phyloP scores from a whole-genome alignment of 2,888 invertebrate species.

The Rhagophthalmus giganteus region DNA sequence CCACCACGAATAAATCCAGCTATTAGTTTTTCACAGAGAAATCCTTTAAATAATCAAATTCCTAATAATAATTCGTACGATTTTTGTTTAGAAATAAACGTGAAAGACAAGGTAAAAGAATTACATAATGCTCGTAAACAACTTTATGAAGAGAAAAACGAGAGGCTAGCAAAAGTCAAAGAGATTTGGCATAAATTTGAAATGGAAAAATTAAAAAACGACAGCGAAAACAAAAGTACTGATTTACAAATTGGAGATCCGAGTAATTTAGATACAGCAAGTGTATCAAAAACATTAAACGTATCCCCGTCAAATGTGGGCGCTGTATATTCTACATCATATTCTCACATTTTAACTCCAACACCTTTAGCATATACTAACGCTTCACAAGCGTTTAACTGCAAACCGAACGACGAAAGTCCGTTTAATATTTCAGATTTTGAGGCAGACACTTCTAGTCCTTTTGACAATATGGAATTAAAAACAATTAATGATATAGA shows the following conservation, averaged over 20 bases:
- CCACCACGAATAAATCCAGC: conserved; percentile 71
- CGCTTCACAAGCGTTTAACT: conserved; percentile 31
- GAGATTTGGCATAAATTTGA: conserved; percentile 58
- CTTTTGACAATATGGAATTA: conserved; percentile 90
- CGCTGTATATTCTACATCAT: conserved; percentile 32
- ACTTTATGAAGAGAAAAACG: conserved; percentile 64
- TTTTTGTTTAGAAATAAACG: conserved; percentile 73
- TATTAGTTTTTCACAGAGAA: conserved; percentile 59
- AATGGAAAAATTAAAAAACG: conserved; percentile 45
- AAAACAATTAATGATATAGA: conserved; percentile 93
- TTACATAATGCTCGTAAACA: conserved; percentile 68
- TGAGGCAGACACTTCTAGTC: conserved; percentile 88
- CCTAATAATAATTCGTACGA: conserved; percentile 67
- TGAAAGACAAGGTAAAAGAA: conserved; percentile 71
- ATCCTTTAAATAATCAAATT: conserved; percentile 59
- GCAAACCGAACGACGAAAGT: conserved; percentile 43
- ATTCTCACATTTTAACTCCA: conserved; percentile 55
- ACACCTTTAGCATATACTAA: conserved; percentile 48
- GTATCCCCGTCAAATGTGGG: neutral
- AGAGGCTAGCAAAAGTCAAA: conserved; percentile 63
- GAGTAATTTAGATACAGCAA: conserved; percentile 18
- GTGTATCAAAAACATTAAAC: conserved; percentile 36
- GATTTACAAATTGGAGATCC: conserved; percentile 5
- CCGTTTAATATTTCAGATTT: conserved; percentile 73
- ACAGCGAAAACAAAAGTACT: conserved; percentile 30